Evolutionary conservation across 2,797 vertebrate genomes (phyloP), one percentile per base, ranked within the genome.

Genomic region (Etheostoma nigrum): DNA sequence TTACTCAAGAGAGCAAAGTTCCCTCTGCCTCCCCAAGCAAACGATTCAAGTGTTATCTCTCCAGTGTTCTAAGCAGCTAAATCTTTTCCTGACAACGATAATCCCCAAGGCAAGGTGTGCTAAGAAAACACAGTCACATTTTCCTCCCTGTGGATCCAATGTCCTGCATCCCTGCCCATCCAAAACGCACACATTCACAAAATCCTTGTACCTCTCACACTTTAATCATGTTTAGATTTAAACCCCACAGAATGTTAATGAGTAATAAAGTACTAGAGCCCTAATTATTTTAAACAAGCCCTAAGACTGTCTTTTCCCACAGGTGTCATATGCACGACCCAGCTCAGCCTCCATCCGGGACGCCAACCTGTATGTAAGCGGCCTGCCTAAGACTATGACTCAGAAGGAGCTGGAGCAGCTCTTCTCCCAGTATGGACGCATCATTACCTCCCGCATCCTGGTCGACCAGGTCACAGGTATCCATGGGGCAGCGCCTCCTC

Each of bases 381-480:
- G 98, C 91, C 96, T 99, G 93, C 98, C 98, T 74, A 99, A 99
- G 95, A 98, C 97, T 64, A 99, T 99, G 98, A 98, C 97, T 92
- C 98, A 99, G 95, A 99, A 99, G 92, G 98, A 99, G 84, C 95
- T 99, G 92, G 98, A 99, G 92, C 98, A 99, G 93, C 96, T 99
- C 86, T 99, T 99, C 94, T 99, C 98, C 76, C 98, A 99, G 95
- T 99, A 99, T 8, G 98, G 98, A 86, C 98, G 98, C 89, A 99
- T 99, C 95, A 99, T 99, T 96, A 99, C 98, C 94, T 99, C 98
- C 87, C 96, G 98, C 89, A 99, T 99, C 96, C 97, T 99, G 86
- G 98, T 99, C 89, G 98, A 99, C 96, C 98, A 99, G 97, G 98
- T 99, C 95, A 99, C 98, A 98, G 98, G 97, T 99, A 95, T 95